phyloP scores from a whole-genome alignment of 1,140 invertebrate species.

The Diplogasteroides magnus region DNA sequence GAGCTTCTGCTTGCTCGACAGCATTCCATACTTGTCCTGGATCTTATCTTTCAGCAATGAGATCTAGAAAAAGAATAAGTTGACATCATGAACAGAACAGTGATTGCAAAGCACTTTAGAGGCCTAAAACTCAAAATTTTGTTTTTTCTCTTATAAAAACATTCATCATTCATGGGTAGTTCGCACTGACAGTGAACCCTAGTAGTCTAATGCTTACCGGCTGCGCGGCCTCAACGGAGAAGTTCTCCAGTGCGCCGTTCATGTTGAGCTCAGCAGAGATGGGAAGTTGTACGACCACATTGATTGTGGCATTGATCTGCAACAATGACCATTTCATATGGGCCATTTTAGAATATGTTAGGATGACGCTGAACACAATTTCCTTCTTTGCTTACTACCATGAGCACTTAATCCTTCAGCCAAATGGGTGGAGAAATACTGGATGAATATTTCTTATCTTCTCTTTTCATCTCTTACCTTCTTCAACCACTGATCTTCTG shows the following conservation, averaged over 20 bases:
- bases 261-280: background rate
- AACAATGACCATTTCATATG: background rate
- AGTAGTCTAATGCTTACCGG: background rate
- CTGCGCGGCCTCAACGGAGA: background rate
- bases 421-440: no score
- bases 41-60: slow-evolving; percentile 80
- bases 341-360: no score
- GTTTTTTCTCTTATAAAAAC: no score
- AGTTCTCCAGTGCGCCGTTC: background rate
- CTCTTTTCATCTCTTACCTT: background rate
- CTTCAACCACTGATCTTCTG: background rate
- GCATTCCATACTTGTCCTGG: slow-evolving; percentile 81
- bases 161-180: no score
- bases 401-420: no score
- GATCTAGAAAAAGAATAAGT: slow-evolving; percentile 58
- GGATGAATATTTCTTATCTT: no score
- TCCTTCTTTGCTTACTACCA: background rate
- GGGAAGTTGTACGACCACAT: background rate
- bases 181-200: no score
- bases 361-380: no score
- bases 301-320: background rate
- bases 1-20: slow-evolving; percentile 94
- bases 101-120: no score
- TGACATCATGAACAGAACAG: no score
- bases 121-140: no score